phyloP scores from a whole-genome alignment of 2,797 vertebrate species.

The Pseudotriccus pelzelni region DNA sequence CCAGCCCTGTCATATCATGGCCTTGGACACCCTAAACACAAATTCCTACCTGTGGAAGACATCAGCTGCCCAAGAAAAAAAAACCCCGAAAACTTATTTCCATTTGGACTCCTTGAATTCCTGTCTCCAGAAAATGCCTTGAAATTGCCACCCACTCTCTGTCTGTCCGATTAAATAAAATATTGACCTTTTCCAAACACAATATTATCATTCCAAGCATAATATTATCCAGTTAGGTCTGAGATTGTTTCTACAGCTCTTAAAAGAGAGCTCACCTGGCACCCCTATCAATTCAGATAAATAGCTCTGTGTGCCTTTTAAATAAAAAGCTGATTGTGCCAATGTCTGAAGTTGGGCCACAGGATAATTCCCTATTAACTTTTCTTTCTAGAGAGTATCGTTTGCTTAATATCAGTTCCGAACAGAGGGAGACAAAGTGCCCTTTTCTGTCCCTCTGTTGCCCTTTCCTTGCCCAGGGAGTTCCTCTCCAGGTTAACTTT shows the following conservation, averaged over 20 bases:
- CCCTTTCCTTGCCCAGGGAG: neutral
- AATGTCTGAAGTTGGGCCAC: neutral
- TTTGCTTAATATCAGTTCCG: neutral
- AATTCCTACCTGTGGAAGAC: neutral
- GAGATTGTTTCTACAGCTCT: conserved; percentile 42
- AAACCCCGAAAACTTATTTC: neutral
- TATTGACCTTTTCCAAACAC: conserved; percentile 66
- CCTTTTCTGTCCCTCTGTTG: neutral
- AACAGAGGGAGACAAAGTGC: neutral
- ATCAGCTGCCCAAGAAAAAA: neutral
- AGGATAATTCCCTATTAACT: neutral
- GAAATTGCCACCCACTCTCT: conserved; percentile 65
- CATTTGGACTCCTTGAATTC: conserved; percentile 25
- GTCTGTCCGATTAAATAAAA: conserved; percentile 65
- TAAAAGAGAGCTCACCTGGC: conserved; percentile 39
- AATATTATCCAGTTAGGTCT: conserved; percentile 33
- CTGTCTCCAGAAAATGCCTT: conserved; percentile 37
- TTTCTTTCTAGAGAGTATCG: neutral
- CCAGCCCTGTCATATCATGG: neutral
- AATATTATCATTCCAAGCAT: conserved; percentile 63
- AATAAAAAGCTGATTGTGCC: conserved; percentile 26
- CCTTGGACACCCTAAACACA: neutral
- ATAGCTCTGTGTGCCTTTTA: neutral
- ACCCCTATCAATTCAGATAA: conserved; percentile 30
- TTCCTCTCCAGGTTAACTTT: neutral